A percentile compares a stretch with the other conserved stretches of the same genome.
Evolutionary conservation across 2,113 vertebrate genomes (phyloP).

Genomic region (Corapipo altera): DNA sequence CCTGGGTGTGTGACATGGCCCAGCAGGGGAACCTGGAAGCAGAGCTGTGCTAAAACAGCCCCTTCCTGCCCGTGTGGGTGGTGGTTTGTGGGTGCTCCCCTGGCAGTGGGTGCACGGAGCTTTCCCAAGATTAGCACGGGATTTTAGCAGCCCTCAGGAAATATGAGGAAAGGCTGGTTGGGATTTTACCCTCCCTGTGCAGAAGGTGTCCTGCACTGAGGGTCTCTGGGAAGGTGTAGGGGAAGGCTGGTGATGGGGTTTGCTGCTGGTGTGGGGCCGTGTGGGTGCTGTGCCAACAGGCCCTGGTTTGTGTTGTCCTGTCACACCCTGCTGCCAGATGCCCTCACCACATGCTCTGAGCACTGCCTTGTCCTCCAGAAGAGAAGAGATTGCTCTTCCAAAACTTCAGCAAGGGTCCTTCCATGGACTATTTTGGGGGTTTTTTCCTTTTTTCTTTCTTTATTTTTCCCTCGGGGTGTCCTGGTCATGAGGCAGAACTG

Average conservation of each 20-base stretch:
- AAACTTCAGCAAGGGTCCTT: neutral
- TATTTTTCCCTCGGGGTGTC: neutral
- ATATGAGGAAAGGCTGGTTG: neutral
- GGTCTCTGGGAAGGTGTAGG: neutral
- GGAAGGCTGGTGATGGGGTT: neutral
- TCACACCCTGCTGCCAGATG: neutral
- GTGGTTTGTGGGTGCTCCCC: neutral
- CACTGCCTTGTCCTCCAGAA: neutral
- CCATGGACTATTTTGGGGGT: accelerated
- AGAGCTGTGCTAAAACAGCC: neutral
- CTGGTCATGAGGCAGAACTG: neutral
- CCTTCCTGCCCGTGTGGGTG: neutral
- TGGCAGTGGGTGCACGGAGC: neutral
- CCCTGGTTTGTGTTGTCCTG: neutral
- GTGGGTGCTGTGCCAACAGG: neutral
- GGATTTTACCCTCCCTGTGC: neutral
- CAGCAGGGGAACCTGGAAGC: neutral
- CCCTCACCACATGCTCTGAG: neutral
- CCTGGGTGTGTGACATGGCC: neutral
- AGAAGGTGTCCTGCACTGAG: neutral
- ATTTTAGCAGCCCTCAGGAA: neutral
- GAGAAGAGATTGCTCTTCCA: neutral
- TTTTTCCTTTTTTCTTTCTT: too few species aligned
- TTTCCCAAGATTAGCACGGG: neutral
- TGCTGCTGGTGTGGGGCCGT: neutral